Conservation (phyloP, 2,888 invertebrate species). For the Thera britannica region DNA sequence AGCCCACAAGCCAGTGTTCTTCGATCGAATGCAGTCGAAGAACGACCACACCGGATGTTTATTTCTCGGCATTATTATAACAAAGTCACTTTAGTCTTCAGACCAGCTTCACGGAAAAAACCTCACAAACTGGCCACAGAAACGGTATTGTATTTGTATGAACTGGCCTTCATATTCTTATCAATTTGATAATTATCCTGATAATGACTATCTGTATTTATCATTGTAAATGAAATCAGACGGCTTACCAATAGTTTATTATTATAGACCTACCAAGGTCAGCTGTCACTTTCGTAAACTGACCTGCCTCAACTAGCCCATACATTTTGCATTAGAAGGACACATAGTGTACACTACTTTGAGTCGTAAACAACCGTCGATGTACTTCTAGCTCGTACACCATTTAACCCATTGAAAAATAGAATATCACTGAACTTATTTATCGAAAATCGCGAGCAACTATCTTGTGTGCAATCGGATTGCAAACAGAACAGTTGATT, state of each 20-base stretch:
- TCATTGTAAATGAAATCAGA: not conserved
- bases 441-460: no score
- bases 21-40: conserved; percentile 15
- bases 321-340: no score
- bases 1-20: conserved; percentile 27
- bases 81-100: conserved; percentile 1
- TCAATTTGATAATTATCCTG: conserved; percentile 9
- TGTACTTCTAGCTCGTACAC: no score
- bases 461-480: no score
- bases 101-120: not conserved
- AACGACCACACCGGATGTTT: conserved; percentile 18
- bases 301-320: no score
- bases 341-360: no score
- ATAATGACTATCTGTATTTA: conserved; percentile 4
- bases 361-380: no score
- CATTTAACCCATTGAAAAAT: no score
- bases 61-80: conserved; percentile 16
- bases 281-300: not conserved
- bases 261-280: no score
- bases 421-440: no score
- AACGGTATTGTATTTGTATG: not conserved
- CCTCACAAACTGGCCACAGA: not conserved
- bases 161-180: conserved; percentile 6
- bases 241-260: no score
- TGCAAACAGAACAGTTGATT: no score